Percentiles rank a stretch among this genome's conserved stretches.
Evolutionary conservation across 2,113 vertebrate genomes (phyloP).

Genomic region (Telmatochromis sp.): DNA sequence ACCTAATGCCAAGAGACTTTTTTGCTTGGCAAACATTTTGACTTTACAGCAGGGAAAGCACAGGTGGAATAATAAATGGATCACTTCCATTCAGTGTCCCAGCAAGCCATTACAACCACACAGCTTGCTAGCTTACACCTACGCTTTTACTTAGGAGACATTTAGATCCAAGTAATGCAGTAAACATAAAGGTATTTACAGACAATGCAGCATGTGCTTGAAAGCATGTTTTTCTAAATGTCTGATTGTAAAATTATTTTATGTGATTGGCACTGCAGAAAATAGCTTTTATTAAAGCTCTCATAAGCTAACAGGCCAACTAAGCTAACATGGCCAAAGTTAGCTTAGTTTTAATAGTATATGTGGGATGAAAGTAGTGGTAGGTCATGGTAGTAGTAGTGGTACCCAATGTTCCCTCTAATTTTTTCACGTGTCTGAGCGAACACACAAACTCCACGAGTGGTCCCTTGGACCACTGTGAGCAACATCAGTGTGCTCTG

Average conservation of each 20-base stretch:
- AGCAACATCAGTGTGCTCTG: accelerated
- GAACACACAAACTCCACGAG: not conserved
- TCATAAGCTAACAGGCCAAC: not conserved
- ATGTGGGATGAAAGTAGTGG: not conserved
- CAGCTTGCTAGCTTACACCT: not conserved
- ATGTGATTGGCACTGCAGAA: not conserved
- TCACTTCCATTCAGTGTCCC: not conserved
- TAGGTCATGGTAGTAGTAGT: not conserved
- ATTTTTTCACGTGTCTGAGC: not conserved
- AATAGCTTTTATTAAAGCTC: not conserved
- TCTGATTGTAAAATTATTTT: not conserved
- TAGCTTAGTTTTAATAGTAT: not conserved
- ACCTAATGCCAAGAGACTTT: not conserved
- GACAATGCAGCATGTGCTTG: not conserved
- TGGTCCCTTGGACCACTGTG: accelerated
- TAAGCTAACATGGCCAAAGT: not conserved
- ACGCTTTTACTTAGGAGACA: not conserved
- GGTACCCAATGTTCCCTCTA: not conserved
- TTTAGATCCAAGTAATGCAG: not conserved
- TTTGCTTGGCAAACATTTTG: not conserved
- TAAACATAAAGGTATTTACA: not conserved
- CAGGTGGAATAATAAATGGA: not conserved
- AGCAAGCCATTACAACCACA: not conserved
- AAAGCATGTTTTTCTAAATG: not conserved
- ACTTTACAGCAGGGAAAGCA: not conserved